These are phyloP conservation scores for Hermodice carunculata DNA, from an alignment of 2,888 invertebrate genomes.

Conservation along the genomic window DNA sequence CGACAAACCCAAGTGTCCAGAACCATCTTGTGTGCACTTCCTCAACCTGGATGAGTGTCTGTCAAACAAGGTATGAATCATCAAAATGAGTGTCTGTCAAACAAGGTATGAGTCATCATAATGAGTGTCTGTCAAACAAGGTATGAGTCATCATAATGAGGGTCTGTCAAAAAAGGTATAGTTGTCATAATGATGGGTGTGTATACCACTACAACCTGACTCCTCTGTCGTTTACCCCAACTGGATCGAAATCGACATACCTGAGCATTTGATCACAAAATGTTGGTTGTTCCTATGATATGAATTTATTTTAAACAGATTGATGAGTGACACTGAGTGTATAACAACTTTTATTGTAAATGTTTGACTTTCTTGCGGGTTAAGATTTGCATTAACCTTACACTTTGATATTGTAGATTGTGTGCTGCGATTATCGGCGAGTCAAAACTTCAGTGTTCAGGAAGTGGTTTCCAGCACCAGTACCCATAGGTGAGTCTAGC, in stretches of 20 bases:
- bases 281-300: too few species aligned
- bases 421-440: conserved; percentile 70
- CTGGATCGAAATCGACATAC: too few species aligned
- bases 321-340: too few species aligned
- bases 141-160: conserved; percentile 64
- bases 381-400: too few species aligned
- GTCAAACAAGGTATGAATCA: conserved; percentile 63
- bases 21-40: conserved; percentile 68
- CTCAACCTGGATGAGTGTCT: conserved; percentile 70
- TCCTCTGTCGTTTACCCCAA: too few species aligned
- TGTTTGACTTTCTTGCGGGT: too few species aligned
- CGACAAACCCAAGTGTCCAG: conserved; percentile 53
- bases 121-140: conserved; percentile 70
- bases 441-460: conserved; percentile 67
- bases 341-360: too few species aligned
- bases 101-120: conserved; percentile 62
- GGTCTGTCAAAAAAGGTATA: conserved; percentile 69
- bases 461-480: conserved; percentile 67
- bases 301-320: too few species aligned
- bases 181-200: too few species aligned
- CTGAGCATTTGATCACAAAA: too few species aligned
- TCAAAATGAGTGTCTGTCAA: conserved; percentile 71
- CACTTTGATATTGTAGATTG: conserved; percentile 66
- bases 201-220: too few species aligned
- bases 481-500: conserved; percentile 47